Conservation (phyloP, 2,888 invertebrate genomes). For the Marronus borbonicus region DNA sequence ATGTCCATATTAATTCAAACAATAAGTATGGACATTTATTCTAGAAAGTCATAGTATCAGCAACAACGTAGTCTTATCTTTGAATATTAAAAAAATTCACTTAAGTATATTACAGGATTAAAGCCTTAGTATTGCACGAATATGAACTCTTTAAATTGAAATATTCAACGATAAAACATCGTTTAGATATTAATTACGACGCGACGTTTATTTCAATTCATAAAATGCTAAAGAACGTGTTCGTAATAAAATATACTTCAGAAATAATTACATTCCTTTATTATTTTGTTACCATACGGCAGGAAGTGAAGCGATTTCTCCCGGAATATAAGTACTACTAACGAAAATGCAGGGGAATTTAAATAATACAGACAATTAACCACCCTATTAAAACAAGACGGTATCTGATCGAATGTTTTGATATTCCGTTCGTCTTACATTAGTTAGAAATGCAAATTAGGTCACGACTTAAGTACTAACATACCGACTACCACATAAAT, state of each 20-base stretch:
- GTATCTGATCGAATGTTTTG: conserved; percentile 64
- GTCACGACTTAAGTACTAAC: conserved; percentile 26
- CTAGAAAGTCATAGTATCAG: too few relatives aligned
- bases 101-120: too few relatives aligned
- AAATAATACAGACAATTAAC: conserved; percentile 67
- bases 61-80: too few relatives aligned
- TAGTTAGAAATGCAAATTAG: conserved; percentile 53
- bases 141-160: conserved; percentile 7
- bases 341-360: conserved; percentile 57
- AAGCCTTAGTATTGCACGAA: not conserved
- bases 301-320: conserved; percentile 65
- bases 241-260: conserved; percentile 44
- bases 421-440: conserved; percentile 54
- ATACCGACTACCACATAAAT: not conserved
- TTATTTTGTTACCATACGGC: conserved; percentile 48
- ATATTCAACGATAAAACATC: conserved; percentile 2
- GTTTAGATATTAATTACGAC: conserved; percentile 13
- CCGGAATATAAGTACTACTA: conserved; percentile 36
- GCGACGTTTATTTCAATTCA: conserved; percentile 33
- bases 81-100: too few relatives aligned
- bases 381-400: conserved; percentile 64
- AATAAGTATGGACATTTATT: too few relatives aligned
- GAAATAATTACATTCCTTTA: conserved; percentile 47
- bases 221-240: conserved; percentile 30
- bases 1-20: not conserved